phyloP scores from a whole-genome alignment of 2,113 vertebrate species.

The Microcebus griseorufus region DNA sequence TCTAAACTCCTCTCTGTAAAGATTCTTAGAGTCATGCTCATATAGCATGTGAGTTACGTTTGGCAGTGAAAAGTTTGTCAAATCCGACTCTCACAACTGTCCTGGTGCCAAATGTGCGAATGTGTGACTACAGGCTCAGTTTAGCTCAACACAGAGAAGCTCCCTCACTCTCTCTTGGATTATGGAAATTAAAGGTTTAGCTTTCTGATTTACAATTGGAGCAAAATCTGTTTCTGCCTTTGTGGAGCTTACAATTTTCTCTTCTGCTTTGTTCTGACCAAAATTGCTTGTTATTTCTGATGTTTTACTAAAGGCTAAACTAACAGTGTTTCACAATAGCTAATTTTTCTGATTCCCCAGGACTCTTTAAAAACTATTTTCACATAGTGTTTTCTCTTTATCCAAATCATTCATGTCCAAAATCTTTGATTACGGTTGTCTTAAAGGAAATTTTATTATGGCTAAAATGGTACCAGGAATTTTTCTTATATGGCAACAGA shows the following conservation, averaged over 20 bases:
- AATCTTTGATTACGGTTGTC: slow-evolving; percentile 41
- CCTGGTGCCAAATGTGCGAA: neutral
- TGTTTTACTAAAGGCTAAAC: neutral
- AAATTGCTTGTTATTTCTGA: slow-evolving; percentile 41
- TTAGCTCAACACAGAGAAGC: neutral
- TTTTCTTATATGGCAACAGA: slow-evolving; percentile 32
- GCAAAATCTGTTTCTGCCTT: slow-evolving; percentile 30
- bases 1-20: neutral
- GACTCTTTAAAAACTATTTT: slow-evolving; percentile 42
- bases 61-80: neutral
- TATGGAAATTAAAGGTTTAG: neutral
- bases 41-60: neutral
- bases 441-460: slow-evolving; percentile 52
- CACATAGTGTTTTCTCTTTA: neutral
- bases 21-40: neutral
- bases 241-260: neutral
- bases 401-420: slow-evolving; percentile 50
- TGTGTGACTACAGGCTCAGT: neutral
- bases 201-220: slow-evolving; percentile 7
- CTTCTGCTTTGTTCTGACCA: slow-evolving; percentile 6
- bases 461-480: slow-evolving; percentile 61
- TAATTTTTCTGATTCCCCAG: slow-evolving; percentile 32
- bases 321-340: neutral
- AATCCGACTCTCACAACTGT: neutral
- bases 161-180: neutral